These are phyloP conservation scores for Hemicentrotus pulcherrimus DNA, from an alignment of 35 echinoderm and acorn worm genomes.

Conservation along the genomic window DNA sequence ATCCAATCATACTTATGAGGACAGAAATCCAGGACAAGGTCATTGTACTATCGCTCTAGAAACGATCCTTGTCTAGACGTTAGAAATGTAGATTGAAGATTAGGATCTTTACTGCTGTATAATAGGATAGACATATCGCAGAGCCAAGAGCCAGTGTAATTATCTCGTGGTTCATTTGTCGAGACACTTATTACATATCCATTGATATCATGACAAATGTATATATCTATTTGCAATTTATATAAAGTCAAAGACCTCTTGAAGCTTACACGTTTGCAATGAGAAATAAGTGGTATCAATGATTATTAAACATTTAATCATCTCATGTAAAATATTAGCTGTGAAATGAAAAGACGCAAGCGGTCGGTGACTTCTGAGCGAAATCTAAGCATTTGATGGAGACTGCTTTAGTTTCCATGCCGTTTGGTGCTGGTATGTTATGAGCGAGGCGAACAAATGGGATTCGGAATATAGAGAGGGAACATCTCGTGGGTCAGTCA, in stretches of 20 bases:
- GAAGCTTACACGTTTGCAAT: not conserved
- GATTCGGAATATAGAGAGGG: too few species aligned
- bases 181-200: not conserved
- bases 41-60: not conserved
- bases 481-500: too few species aligned
- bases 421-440: too few species aligned
- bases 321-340: too few species aligned
- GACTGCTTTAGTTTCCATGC: too few species aligned
- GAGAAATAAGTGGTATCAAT: too few species aligned
- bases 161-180: not conserved
- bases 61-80: not conserved
- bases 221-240: not conserved
- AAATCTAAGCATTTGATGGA: not conserved
- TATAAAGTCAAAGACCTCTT: not conserved
- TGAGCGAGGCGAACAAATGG: too few species aligned
- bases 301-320: too few species aligned
- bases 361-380: too few species aligned
- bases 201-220: not conserved
- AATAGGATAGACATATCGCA: not conserved
- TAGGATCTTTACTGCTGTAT: not conserved
- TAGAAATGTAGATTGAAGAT: not conserved
- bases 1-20: not conserved
- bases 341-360: too few species aligned
- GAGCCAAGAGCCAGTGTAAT: not conserved
- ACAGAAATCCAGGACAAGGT: not conserved